Percentiles rank a stretch among this genome's conserved stretches.
Evolutionary conservation across 2,113 vertebrate species (phyloP).

Genomic region (Arothron firmamentum): DNA sequence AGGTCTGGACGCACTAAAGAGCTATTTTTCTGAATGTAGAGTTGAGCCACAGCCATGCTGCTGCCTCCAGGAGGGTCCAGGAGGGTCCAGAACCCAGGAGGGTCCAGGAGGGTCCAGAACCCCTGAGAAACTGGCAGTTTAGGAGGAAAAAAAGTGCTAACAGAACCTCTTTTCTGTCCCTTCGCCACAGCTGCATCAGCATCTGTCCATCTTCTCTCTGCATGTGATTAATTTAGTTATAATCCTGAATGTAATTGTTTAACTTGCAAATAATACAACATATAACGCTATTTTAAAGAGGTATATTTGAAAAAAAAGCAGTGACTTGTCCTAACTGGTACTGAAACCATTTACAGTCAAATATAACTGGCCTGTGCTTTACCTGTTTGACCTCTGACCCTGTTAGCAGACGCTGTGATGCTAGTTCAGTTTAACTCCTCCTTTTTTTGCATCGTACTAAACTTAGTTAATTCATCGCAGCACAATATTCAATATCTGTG

Average conservation of each 20-base stretch:
- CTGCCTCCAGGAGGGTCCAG: constrained; percentile 64
- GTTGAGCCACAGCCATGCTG: constrained; percentile 61
- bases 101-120: too few relatives aligned
- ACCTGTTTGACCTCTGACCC: constrained; percentile 77
- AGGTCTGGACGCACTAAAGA: constrained; percentile 61
- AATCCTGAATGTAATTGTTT: constrained; percentile 87
- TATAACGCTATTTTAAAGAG: constrained; percentile 73
- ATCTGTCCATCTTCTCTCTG: constrained; percentile 83
- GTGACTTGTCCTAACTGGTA: constrained; percentile 82
- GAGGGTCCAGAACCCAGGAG: too few relatives aligned
- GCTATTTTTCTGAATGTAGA: constrained; percentile 74
- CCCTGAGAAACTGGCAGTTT: constrained; percentile 45
- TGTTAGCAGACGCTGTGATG: constrained; percentile 77
- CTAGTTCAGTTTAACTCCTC: constrained; percentile 64
- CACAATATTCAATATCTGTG: constrained; percentile 80
- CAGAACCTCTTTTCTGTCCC: constrained; percentile 47
- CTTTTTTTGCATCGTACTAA: constrained; percentile 72
- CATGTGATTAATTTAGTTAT: constrained; percentile 85
- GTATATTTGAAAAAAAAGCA: constrained; percentile 71
- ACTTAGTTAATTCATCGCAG: constrained; percentile 74
- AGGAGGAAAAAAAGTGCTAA: constrained; percentile 24
- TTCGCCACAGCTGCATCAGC: constrained; percentile 37
- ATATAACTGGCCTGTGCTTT: constrained; percentile 80
- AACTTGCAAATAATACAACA: constrained; percentile 70
- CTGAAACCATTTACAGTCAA: constrained; percentile 77